phyloP scores from a whole-genome alignment of 2,888 invertebrate genomes.

The Griposia aprilina region DNA sequence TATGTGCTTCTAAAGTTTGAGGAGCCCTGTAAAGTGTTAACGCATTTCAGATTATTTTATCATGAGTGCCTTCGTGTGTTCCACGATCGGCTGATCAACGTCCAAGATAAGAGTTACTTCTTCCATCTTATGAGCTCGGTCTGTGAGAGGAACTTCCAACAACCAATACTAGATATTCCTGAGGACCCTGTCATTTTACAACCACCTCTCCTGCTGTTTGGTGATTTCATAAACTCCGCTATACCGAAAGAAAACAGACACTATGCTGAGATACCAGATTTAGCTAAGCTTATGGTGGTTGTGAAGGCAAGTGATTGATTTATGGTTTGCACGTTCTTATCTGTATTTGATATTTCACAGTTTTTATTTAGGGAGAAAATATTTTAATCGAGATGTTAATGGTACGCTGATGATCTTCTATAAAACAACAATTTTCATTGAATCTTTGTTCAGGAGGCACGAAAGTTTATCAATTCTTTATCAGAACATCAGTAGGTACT shows the following conservation, averaged over 20 bases:
- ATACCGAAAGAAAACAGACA: slow-evolving; percentile 93
- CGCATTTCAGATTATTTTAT: slow-evolving; percentile 93
- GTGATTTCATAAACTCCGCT: slow-evolving; percentile 95
- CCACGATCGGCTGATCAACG: slow-evolving; percentile 96
- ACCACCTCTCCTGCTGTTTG: slow-evolving; percentile 94
- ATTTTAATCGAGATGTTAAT: background rate
- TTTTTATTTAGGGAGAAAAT: background rate
- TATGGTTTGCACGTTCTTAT: background rate
- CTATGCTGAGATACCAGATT: slow-evolving; percentile 95
- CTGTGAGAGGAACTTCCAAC: slow-evolving; percentile 92
- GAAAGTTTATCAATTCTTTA: background rate
- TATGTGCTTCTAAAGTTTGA: background rate
- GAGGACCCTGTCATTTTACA: slow-evolving; percentile 90
- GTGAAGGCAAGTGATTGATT: slow-evolving; percentile 90
- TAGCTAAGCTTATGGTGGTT: slow-evolving; percentile 92
- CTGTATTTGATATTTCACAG: background rate
- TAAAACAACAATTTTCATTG: background rate
- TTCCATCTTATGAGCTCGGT: slow-evolving; percentile 93
- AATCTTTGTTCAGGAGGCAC: background rate
- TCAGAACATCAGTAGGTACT: background rate
- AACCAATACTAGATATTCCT: slow-evolving; percentile 91
- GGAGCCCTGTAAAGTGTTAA: background rate
- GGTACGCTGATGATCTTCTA: background rate
- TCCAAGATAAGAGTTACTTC: slow-evolving; percentile 95
- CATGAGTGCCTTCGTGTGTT: slow-evolving; percentile 98